These are phyloP conservation scores for Anoplolepis gracilipes DNA, from an alignment of 1,140 invertebrate genomes.

Conservation along the genomic window DNA sequence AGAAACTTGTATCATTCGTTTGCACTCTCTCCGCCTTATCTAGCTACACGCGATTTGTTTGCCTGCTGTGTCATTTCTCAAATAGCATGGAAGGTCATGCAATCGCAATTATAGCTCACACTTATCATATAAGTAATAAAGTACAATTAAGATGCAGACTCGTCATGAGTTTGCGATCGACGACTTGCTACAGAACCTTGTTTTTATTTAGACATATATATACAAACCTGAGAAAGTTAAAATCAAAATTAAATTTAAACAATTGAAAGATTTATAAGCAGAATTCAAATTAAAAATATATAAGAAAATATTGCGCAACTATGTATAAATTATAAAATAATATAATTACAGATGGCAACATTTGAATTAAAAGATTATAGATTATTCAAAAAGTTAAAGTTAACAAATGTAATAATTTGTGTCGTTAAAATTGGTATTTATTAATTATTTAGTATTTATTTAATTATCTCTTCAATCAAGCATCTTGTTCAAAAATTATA, in stretches of 20 bases:
- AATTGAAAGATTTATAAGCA: not conserved
- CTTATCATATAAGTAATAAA: not conserved
- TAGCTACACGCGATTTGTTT: constrained; percentile 23
- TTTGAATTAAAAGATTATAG: constrained; percentile 7
- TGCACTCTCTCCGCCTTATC: constrained; percentile 21
- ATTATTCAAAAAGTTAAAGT: not conserved
- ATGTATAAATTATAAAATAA: not conserved
- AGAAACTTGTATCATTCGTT: constrained; percentile 2
- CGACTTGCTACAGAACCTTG: not conserved
- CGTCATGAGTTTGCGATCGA: not conserved
- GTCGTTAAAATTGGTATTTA: not conserved
- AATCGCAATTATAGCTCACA: not conserved
- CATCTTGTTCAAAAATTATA: not conserved
- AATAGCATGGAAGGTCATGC: constrained; percentile 26
- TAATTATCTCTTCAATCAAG: not conserved
- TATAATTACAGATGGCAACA: not conserved
- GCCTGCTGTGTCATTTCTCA: constrained; percentile 39
- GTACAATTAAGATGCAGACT: not conserved
- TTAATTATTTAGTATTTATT: constrained; percentile 3
- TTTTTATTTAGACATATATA: not conserved
- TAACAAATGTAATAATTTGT: not conserved
- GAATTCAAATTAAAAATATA: too few species aligned
- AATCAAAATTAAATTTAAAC: not conserved
- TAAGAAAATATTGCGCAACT: not conserved
- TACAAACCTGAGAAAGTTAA: not conserved